Percentiles rank a stretch among this genome's conserved stretches.
Conservation (phyloP, 2,888 invertebrate genomes). For the Ophion ventricosus region DNA sequence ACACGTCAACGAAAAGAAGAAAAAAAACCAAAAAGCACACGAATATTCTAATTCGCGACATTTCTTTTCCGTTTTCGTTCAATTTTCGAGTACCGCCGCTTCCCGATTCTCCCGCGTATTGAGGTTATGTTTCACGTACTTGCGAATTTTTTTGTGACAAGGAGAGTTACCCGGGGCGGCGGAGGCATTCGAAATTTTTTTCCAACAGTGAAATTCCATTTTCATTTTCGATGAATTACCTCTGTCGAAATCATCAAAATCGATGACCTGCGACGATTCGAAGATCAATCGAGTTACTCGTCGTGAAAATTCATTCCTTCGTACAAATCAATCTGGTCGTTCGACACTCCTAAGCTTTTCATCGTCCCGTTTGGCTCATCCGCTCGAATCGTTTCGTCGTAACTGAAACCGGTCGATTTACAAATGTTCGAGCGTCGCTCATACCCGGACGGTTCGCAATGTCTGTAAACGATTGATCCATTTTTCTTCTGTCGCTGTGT, state of each 20-base stretch:
- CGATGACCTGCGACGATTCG: no score
- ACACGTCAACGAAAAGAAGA: constrained; percentile 54
- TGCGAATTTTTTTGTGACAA: not conserved
- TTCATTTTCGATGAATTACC: not conserved
- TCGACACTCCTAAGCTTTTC: no score
- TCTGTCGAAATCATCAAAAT: not conserved
- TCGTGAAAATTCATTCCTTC: not conserved
- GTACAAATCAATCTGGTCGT: not conserved
- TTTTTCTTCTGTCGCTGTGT: no score
- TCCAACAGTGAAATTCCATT: not conserved
- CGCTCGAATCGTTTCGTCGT: no score
- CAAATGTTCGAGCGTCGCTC: no score
- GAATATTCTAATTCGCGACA: not conserved
- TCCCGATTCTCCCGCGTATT: not conserved
- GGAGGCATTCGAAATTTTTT: not conserved
- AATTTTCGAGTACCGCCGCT: not conserved
- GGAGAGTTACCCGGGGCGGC: not conserved
- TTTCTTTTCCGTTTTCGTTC: constrained; percentile 6
- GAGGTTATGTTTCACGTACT: constrained; percentile 3
- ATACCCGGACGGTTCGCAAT: no score
- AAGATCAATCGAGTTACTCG: not conserved
- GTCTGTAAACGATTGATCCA: not conserved
- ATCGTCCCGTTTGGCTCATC: no score
- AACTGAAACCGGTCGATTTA: no score
- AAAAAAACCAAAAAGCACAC: not conserved